Evolutionary conservation across 2,797 vertebrate genomes (phyloP).

Genomic region (Amblyraja radiata): DNA sequence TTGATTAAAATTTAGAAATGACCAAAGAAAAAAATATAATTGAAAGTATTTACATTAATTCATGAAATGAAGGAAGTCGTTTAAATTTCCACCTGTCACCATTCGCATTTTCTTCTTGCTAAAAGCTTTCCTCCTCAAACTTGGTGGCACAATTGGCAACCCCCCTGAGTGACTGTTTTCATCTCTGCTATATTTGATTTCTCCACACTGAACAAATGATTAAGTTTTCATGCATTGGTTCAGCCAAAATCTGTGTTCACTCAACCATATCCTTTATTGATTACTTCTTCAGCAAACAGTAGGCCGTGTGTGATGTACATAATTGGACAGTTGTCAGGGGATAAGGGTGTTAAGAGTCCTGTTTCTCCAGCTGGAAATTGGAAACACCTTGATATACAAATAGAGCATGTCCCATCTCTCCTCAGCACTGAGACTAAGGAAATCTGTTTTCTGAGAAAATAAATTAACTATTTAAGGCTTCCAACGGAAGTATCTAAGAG

Average conservation of each 20-base stretch:
- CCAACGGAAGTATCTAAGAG: not conserved
- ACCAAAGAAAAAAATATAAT: constrained; percentile 64
- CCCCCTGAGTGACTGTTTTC: constrained; percentile 62
- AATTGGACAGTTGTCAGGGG: constrained; percentile 97
- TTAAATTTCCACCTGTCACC: constrained; percentile 87
- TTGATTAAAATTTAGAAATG: constrained; percentile 58
- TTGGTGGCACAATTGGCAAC: constrained; percentile 67
- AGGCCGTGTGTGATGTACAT: constrained; percentile 91
- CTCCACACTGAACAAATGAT: constrained; percentile 84
- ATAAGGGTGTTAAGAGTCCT: constrained; percentile 77
- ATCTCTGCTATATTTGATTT: constrained; percentile 80
- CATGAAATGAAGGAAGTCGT: constrained; percentile 77
- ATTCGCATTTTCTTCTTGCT: constrained; percentile 83
- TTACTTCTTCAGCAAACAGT: constrained; percentile 98
- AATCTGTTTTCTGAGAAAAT: constrained; percentile 66
- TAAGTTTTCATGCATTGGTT: constrained; percentile 98
- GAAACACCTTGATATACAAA: constrained; percentile 77
- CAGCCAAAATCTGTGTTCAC: constrained; percentile 92
- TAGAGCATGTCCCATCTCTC: constrained; percentile 64
- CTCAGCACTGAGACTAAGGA: constrained; percentile 64
- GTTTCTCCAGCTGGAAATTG: constrained; percentile 72
- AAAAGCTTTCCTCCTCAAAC: constrained; percentile 64
- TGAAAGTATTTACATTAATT: constrained; percentile 93
- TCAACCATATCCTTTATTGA: constrained; percentile 99
- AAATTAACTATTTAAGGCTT: constrained; percentile 75